phyloP scores from a whole-genome alignment of 2,113 vertebrate species.

The Peromyscus californicus region DNA sequence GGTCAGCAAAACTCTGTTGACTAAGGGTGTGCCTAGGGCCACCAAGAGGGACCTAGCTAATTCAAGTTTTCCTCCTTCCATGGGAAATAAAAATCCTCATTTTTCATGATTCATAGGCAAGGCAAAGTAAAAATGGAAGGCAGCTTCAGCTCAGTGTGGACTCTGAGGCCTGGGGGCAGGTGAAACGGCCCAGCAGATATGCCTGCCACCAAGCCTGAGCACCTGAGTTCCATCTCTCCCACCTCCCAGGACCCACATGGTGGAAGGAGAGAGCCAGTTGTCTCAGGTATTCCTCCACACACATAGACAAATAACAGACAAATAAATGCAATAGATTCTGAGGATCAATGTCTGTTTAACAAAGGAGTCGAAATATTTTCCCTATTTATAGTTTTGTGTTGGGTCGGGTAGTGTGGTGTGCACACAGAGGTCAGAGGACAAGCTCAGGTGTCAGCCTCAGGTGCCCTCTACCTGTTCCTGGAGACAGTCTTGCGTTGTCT shows the following conservation, averaged over 20 bases:
- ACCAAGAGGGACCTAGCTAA: background rate
- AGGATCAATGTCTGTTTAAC: background rate
- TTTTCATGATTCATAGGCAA: conserved; percentile 29
- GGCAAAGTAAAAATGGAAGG: background rate
- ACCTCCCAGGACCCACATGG: background rate
- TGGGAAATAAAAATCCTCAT: background rate
- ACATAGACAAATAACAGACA: background rate
- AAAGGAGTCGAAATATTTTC: background rate
- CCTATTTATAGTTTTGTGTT: background rate
- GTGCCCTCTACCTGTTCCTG: no score
- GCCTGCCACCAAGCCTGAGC: background rate
- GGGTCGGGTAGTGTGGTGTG: no score
- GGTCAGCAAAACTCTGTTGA: conserved; percentile 10
- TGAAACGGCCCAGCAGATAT: no score
- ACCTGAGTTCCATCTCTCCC: no score
- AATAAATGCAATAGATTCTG: background rate
- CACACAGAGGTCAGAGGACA: background rate
- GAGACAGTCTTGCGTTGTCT: background rate
- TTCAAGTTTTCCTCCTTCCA: background rate
- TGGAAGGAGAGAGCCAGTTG: background rate
- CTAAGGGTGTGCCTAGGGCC: background rate
- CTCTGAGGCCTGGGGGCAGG: background rate
- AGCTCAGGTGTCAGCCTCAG: background rate
- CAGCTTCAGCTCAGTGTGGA: background rate
- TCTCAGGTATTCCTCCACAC: background rate